phyloP scores from a whole-genome alignment of 2,888 invertebrate genomes.

The Clostera curtula region DNA sequence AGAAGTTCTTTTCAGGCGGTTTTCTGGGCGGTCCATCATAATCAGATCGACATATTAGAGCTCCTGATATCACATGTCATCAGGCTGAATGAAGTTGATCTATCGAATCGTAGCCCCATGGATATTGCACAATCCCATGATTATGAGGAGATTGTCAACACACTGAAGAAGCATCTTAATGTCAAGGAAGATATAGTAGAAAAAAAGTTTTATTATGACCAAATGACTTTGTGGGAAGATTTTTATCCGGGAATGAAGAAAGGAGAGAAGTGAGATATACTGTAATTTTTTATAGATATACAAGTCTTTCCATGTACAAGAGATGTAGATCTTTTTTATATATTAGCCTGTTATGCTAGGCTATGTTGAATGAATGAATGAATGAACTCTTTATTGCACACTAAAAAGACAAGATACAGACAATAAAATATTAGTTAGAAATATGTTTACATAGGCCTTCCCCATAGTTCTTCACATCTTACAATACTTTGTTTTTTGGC shows the following conservation, averaged over 20 bases:
- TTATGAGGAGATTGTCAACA: slow-evolving; percentile 54
- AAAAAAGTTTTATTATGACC: slow-evolving; percentile 20
- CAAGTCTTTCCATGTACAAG: too few relatives aligned
- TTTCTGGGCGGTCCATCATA: slow-evolving; percentile 77
- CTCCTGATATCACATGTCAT: slow-evolving; percentile 71
- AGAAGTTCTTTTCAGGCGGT: slow-evolving; percentile 65
- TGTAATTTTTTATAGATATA: too few relatives aligned
- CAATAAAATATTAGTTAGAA: not conserved
- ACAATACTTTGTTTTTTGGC: too few relatives aligned
- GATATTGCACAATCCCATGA: slow-evolving; percentile 73
- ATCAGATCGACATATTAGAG: slow-evolving; percentile 69
- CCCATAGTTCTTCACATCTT: too few relatives aligned
- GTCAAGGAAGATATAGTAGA: slow-evolving; percentile 27
- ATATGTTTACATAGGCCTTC: not conserved
- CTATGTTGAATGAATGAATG: too few relatives aligned
- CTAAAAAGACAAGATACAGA: too few relatives aligned
- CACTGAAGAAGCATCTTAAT: slow-evolving; percentile 52
- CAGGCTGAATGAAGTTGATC: slow-evolving; percentile 64
- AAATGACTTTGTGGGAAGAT: slow-evolving; percentile 59
- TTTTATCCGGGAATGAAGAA: slow-evolving; percentile 63
- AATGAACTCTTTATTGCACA: too few relatives aligned
- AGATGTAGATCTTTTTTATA: too few relatives aligned
- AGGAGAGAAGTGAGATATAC: slow-evolving; percentile 45
- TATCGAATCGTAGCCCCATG: slow-evolving; percentile 57
- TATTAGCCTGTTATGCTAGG: too few relatives aligned